Percentiles rank a stretch among this genome's conserved stretches.
These are phyloP conservation scores for Okapia johnstoni DNA, from an alignment of 2,113 vertebrate genomes.

Conservation along the genomic window DNA sequence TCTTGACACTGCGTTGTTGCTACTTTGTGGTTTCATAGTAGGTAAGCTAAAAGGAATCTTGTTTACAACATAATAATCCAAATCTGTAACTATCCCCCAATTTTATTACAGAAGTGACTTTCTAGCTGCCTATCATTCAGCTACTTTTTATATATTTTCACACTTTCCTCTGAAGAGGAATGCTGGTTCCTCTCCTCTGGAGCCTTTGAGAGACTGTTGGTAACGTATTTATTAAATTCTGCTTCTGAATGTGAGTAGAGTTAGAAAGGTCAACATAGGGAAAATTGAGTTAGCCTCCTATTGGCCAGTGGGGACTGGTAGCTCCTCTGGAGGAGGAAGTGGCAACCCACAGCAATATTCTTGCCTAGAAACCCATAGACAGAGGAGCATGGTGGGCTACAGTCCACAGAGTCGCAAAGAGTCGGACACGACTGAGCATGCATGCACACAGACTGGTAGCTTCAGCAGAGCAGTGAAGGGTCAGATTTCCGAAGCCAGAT, in stretches of 20 bases:
- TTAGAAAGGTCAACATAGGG: neutral
- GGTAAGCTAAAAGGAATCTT: constrained; percentile 50
- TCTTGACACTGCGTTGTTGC: constrained; percentile 54
- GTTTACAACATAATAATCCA: constrained; percentile 52
- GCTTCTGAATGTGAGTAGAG: neutral
- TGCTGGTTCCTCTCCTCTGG: neutral
- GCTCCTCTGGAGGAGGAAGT: neutral
- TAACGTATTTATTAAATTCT: neutral
- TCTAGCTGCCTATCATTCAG: neutral
- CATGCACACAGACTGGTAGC: neutral
- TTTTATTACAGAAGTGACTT: neutral
- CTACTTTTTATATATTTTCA: constrained; percentile 39
- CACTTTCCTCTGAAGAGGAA: constrained; percentile 33
- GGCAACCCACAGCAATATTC: neutral
- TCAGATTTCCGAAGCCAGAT: neutral
- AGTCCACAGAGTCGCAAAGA: neutral
- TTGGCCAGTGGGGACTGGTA: neutral
- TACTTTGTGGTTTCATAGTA: constrained; percentile 53
- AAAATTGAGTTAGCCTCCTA: neutral
- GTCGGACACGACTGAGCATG: neutral
- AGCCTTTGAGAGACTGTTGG: neutral
- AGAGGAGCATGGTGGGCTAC: neutral
- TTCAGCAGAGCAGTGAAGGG: neutral
- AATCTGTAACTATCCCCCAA: neutral
- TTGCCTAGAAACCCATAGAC: neutral